These are phyloP conservation scores for Sminthurinus aureus DNA, from an alignment of 2,888 invertebrate species.

Conservation along the genomic window DNA sequence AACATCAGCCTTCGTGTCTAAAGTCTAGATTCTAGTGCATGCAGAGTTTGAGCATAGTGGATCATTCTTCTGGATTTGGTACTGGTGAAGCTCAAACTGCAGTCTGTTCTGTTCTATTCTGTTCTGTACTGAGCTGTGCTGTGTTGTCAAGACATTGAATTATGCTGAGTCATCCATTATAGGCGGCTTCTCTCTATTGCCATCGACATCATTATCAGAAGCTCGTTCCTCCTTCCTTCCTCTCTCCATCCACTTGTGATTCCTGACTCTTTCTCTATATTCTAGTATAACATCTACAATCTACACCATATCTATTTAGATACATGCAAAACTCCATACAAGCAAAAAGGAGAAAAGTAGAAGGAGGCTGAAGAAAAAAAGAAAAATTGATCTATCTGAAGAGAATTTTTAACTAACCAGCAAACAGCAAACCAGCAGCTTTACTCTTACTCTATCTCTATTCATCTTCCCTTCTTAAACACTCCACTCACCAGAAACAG, in stretches of 20 bases:
- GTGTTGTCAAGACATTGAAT: slow-evolving; percentile 54
- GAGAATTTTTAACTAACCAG: neutral
- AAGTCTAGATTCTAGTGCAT: no score
- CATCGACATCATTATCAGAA: slow-evolving; percentile 27
- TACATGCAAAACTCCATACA: neutral
- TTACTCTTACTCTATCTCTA: neutral
- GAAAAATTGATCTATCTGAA: neutral
- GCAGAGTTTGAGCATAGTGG: slow-evolving; percentile 5
- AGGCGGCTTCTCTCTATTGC: slow-evolving; percentile 42
- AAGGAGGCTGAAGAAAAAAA: neutral
- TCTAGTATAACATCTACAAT: neutral
- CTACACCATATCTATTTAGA: neutral
- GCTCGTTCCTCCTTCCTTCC: neutral
- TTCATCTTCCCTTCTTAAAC: neutral
- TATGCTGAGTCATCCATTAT: slow-evolving; percentile 59
- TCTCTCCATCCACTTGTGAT: neutral
- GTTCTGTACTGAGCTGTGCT: neutral
- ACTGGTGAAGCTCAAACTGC: neutral
- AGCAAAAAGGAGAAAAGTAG: no score
- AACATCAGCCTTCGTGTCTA: no score
- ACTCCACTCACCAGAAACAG: slow-evolving; percentile 19
- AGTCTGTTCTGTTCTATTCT: neutral
- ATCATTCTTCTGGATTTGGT: slow-evolving; percentile 2
- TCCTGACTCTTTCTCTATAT: neutral
- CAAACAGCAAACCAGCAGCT: neutral